Conservation (phyloP, 1,140 invertebrate species). For the Drosophila fuyamai region DNA sequence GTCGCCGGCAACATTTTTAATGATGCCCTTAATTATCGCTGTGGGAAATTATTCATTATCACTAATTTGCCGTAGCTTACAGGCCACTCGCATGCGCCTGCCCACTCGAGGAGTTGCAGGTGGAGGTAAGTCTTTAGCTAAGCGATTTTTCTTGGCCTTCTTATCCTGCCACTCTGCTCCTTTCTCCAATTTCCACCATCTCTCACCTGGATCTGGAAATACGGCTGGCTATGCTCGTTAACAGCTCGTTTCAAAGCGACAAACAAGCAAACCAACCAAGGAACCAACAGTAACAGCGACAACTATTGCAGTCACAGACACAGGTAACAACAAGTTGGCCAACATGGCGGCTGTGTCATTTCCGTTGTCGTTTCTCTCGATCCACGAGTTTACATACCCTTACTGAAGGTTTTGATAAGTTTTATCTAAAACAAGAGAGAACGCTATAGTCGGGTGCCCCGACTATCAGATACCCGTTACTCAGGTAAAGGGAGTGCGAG, state of each 20-base stretch:
- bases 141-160: constrained; percentile 35
- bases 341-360: constrained; percentile 68
- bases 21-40: constrained; percentile 76
- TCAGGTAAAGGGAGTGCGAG: too few species aligned
- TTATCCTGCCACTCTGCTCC: constrained; percentile 21
- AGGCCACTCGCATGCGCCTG: constrained; percentile 26
- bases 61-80: constrained; percentile 60
- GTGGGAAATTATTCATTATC: constrained; percentile 78
- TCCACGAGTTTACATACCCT: constrained; percentile 1
- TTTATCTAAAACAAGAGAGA: too few species aligned
- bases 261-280: constrained; percentile 26
- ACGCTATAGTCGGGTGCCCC: too few species aligned
- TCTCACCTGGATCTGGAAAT: constrained; percentile 19
- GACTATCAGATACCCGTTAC: too few species aligned
- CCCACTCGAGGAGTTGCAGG: constrained; percentile 42
- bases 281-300: constrained; percentile 22
- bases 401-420: neutral
- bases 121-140: constrained; percentile 22
- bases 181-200: neutral
- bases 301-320: constrained; percentile 14
- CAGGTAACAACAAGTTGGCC: constrained; percentile 44
- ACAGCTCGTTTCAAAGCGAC: constrained; percentile 47
- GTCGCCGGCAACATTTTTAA: constrained; percentile 64
- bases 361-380: constrained; percentile 46
- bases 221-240: constrained; percentile 54